These are phyloP conservation scores for Xiphydria camelus DNA, from an alignment of 2,888 invertebrate species.

Conservation along the genomic window DNA sequence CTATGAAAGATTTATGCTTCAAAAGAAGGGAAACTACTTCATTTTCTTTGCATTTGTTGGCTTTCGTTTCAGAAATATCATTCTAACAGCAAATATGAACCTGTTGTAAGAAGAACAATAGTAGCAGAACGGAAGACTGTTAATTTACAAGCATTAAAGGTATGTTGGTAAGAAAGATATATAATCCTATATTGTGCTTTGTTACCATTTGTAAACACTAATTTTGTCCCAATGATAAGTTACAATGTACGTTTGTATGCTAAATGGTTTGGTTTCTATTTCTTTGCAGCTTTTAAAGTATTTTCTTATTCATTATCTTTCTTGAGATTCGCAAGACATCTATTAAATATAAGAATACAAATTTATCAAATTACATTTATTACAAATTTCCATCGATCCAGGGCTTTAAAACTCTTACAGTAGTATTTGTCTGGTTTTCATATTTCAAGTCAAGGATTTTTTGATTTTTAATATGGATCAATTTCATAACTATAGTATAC, in stretches of 20 bases:
- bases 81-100: constrained; percentile 14
- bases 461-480: no score
- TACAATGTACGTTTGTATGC: no score
- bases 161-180: constrained; percentile 17
- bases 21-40: neutral
- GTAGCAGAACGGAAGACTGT: constrained; percentile 20
- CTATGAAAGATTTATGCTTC: neutral
- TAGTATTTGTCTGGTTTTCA: no score
- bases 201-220: neutral
- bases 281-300: constrained; percentile 23
- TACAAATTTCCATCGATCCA: no score
- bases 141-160: constrained; percentile 38
- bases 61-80: constrained; percentile 22
- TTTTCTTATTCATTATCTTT: neutral
- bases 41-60: constrained; percentile 2
- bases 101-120: constrained; percentile 12
- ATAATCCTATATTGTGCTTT: neutral
- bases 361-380: no score
- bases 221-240: no score
- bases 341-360: no score
- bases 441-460: no score
- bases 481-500: no score
- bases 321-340: no score
- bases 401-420: no score
- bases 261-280: no score